Conservation (phyloP, 2,888 invertebrate species). For the Drosophila subsilvestris region DNA sequence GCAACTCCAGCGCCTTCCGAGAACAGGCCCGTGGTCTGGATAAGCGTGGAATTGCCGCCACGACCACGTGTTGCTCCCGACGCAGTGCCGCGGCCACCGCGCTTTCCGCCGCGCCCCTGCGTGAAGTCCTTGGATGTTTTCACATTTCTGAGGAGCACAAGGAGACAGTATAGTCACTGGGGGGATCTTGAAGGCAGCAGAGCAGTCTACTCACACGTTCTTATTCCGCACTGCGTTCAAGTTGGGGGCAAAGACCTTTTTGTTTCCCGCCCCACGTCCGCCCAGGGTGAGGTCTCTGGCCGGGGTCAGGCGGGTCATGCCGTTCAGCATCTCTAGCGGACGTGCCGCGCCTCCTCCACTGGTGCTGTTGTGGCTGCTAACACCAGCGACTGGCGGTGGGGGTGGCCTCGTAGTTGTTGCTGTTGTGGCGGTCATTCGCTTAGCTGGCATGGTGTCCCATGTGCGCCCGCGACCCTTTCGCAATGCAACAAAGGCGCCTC, state of each 20-base stretch:
- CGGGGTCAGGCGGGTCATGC: constrained; percentile 82
- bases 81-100: constrained; percentile 66
- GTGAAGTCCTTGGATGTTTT: constrained; percentile 83
- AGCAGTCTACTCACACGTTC: constrained; percentile 82
- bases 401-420: constrained; percentile 43
- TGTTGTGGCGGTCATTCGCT: constrained; percentile 57
- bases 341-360: constrained; percentile 25
- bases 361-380: constrained; percentile 28
- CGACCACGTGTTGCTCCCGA: constrained; percentile 63
- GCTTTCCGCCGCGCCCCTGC: constrained; percentile 57
- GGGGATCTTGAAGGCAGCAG: neutral
- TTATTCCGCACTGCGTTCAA: constrained; percentile 87
- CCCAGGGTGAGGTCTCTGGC: constrained; percentile 87
- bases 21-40: constrained; percentile 83
- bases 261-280: constrained; percentile 83
- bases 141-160: constrained; percentile 73
- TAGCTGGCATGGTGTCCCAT: constrained; percentile 55
- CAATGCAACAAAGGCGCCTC: constrained; percentile 1
- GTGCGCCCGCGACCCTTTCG: constrained; percentile 19
- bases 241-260: constrained; percentile 87
- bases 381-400: constrained; percentile 29
- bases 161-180: neutral
- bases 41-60: constrained; percentile 73
- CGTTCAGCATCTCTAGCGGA: constrained; percentile 51
- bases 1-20: constrained; percentile 83